These are phyloP conservation scores for Daboia siamensis DNA, from an alignment of 2,113 vertebrate genomes.

Conservation along the genomic window DNA sequence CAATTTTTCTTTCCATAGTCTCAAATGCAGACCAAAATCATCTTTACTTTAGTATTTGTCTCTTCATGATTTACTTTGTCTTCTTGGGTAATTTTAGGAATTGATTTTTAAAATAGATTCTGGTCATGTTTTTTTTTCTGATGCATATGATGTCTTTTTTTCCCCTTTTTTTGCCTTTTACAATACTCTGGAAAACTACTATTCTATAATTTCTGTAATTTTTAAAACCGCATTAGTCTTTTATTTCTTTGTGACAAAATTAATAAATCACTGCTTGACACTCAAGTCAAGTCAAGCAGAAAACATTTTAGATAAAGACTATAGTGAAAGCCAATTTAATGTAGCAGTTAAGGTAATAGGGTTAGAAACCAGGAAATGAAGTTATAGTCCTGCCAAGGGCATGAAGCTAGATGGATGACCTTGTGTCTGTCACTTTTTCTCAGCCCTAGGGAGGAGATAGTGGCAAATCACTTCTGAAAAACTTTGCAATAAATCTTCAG, in stretches of 20 bases:
- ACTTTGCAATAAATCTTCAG: neutral
- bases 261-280: conserved; percentile 62
- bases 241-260: conserved; percentile 60
- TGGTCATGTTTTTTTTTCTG: conserved; percentile 60
- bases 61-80: neutral
- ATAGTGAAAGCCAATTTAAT: neutral
- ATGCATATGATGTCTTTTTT: conserved; percentile 45
- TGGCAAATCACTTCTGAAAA: neutral
- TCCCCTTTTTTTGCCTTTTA: conserved; percentile 57
- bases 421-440: neutral
- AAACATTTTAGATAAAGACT: conserved; percentile 46
- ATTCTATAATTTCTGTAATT: conserved; percentile 58
- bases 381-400: neutral
- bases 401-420: neutral
- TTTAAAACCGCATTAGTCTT: conserved; percentile 61
- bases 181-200: conserved; percentile 51
- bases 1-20: neutral
- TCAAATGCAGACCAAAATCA: conserved; percentile 1
- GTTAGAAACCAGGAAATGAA: neutral
- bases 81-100: conserved; percentile 30
- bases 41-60: conserved; percentile 4
- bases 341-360: neutral
- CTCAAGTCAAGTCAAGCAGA: conserved; percentile 54
- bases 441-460: neutral
- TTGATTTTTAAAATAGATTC: conserved; percentile 46